Evolutionary conservation across 2,888 invertebrate species (phyloP).

Genomic region (Drosophila maculinotata): DNA sequence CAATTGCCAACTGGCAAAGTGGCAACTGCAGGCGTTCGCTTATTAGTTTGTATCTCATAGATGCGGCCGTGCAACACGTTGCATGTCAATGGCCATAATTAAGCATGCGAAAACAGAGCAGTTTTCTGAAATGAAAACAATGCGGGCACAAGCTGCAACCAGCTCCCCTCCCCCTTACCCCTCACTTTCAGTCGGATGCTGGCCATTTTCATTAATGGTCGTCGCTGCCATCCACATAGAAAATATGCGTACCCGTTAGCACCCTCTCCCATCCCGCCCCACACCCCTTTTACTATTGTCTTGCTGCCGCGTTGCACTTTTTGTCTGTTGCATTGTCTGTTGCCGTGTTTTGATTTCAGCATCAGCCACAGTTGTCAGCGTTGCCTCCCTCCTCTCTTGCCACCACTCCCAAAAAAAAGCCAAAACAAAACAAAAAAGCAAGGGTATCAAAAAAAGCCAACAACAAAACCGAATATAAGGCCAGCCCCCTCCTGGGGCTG

Average conservation of each 20-base stretch:
- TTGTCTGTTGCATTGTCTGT: slow-evolving; percentile 67
- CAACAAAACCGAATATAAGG: slow-evolving; percentile 22
- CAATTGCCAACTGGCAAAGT: slow-evolving; percentile 9
- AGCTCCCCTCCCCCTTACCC: background rate
- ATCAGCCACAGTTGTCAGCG: slow-evolving; percentile 63
- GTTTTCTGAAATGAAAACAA: slow-evolving; percentile 74
- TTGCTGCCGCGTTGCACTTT: slow-evolving; percentile 58
- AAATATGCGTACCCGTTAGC: slow-evolving; percentile 39
- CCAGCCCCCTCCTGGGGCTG: slow-evolving; percentile 70
- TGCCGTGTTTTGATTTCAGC: slow-evolving; percentile 76
- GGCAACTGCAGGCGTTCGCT: slow-evolving; percentile 33
- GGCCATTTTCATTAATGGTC: slow-evolving; percentile 81
- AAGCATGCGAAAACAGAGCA: slow-evolving; percentile 79
- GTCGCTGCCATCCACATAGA: slow-evolving; percentile 47
- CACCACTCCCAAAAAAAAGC: slow-evolving; percentile 16
- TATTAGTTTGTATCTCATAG: slow-evolving; percentile 69
- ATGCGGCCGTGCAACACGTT: slow-evolving; percentile 68
- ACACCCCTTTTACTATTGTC: slow-evolving; percentile 36
- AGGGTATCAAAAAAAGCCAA: slow-evolving; percentile 7
- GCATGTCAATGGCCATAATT: slow-evolving; percentile 82
- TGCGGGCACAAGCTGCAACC: slow-evolving; percentile 53
- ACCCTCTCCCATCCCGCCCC: background rate
- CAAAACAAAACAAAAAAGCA: slow-evolving; percentile 7
- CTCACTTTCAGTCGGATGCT: slow-evolving; percentile 46
- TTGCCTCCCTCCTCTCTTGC: slow-evolving; percentile 5